Conservation (phyloP, 2,113 vertebrate species). For the Nothoprocta pentlandii region DNA sequence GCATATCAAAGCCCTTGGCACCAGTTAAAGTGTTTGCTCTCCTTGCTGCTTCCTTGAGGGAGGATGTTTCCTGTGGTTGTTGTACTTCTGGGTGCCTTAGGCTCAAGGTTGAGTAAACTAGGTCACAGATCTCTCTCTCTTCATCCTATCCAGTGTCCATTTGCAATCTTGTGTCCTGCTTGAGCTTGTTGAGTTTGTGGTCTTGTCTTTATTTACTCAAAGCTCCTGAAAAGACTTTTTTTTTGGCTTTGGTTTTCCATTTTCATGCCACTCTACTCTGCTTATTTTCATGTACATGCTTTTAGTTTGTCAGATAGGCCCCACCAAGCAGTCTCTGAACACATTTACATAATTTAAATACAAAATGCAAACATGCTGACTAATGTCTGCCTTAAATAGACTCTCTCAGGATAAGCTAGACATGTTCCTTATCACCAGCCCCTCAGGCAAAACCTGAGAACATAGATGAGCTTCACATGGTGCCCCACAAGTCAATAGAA, state of each 20-base stretch:
- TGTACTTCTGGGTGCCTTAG: slow-evolving; percentile 57
- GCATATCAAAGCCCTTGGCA: slow-evolving; percentile 15
- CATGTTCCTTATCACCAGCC: slow-evolving; percentile 49
- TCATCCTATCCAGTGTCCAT: not conserved
- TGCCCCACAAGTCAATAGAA: not conserved
- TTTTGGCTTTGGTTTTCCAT: not conserved
- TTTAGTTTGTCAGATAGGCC: slow-evolving; percentile 25
- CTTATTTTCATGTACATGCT: not conserved
- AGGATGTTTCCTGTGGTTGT: slow-evolving; percentile 55
- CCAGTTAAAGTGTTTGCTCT: slow-evolving; percentile 46
- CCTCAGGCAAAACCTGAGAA: slow-evolving; percentile 60
- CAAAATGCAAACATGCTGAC: slow-evolving; percentile 76
- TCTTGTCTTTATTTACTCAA: not conserved
- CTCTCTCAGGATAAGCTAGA: slow-evolving; percentile 68
- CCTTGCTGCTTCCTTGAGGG: slow-evolving; percentile 54
- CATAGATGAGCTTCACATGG: not conserved
- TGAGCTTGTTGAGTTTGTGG: not conserved
- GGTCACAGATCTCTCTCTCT: not conserved
- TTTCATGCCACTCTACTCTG: not conserved
- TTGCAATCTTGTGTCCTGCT: not conserved
- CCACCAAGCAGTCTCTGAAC: slow-evolving; percentile 45
- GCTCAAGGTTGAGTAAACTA: slow-evolving; percentile 3
- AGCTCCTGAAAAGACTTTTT: not conserved
- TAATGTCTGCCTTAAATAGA: slow-evolving; percentile 73
- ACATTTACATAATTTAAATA: slow-evolving; percentile 75